These are phyloP conservation scores for Hypotaenidia philippensis DNA, from an alignment of 2,797 vertebrate genomes.

Conservation along the genomic window DNA sequence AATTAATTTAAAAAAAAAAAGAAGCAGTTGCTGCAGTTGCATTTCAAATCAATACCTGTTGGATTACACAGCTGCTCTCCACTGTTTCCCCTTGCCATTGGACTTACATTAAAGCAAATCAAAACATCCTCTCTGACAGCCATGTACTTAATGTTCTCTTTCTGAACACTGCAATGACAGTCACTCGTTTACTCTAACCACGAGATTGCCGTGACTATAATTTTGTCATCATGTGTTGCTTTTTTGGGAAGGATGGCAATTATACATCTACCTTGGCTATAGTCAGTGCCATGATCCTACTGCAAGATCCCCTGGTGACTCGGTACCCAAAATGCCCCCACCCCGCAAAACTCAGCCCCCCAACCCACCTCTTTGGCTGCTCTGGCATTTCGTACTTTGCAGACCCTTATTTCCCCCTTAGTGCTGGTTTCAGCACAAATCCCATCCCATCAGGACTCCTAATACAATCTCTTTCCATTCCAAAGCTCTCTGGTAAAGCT, in stretches of 20 bases:
- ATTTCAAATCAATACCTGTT: background rate
- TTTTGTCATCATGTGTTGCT: background rate
- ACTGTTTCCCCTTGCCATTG: background rate
- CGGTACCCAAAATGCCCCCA: background rate
- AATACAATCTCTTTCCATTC: background rate
- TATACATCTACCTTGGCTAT: background rate
- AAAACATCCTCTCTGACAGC: background rate
- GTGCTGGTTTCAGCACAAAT: background rate
- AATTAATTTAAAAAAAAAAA: background rate
- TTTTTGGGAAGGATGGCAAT: constrained; percentile 24
- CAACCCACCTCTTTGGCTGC: background rate
- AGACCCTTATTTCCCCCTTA: background rate
- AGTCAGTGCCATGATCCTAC: background rate
- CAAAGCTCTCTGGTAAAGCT: background rate
- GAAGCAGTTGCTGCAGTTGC: background rate
- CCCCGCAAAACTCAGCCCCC: background rate
- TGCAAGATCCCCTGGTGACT: background rate
- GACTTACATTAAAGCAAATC: background rate
- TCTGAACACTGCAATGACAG: background rate
- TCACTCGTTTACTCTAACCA: background rate
- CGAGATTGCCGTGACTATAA: background rate
- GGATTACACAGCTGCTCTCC: background rate
- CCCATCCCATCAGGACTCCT: background rate
- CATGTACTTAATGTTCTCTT: background rate
- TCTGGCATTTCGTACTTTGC: background rate